Percentiles rank a stretch among this genome's conserved stretches.
Conservation (phyloP, 2,113 vertebrate species). For the Megaceryle torquata region DNA sequence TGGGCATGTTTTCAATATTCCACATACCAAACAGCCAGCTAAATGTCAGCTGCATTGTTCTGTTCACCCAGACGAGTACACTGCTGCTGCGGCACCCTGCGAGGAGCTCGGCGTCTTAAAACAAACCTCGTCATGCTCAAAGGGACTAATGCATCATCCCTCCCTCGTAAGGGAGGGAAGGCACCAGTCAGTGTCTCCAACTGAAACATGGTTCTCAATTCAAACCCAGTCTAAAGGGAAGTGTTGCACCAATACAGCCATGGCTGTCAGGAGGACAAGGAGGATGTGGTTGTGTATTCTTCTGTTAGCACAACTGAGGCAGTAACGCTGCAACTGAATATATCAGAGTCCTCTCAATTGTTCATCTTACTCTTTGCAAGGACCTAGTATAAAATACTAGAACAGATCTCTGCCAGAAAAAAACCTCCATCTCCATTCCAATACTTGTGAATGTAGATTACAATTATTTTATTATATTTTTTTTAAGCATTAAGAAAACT, state of each 20-base stretch:
- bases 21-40: background rate
- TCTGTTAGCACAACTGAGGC: background rate
- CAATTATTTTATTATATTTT: background rate
- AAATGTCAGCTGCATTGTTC: background rate
- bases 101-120: rapidly evolving
- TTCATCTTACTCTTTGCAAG: background rate
- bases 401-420: background rate
- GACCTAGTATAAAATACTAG: background rate
- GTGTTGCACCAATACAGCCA: rapidly evolving
- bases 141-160: background rate
- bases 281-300: rapidly evolving
- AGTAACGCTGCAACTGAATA: background rate
- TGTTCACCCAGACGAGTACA: rapidly evolving
- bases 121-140: background rate
- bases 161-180: background rate
- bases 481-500: background rate
- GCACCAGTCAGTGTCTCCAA: rapidly evolving
- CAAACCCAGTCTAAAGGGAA: background rate
- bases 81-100: background rate
- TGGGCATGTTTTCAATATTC: background rate
- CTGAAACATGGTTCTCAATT: rapidly evolving
- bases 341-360: rapidly evolving
- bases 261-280: background rate
- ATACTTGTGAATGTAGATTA: background rate
- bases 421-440: background rate